Conservation (phyloP, 2,888 invertebrate species). For the Nudaria mundana region DNA sequence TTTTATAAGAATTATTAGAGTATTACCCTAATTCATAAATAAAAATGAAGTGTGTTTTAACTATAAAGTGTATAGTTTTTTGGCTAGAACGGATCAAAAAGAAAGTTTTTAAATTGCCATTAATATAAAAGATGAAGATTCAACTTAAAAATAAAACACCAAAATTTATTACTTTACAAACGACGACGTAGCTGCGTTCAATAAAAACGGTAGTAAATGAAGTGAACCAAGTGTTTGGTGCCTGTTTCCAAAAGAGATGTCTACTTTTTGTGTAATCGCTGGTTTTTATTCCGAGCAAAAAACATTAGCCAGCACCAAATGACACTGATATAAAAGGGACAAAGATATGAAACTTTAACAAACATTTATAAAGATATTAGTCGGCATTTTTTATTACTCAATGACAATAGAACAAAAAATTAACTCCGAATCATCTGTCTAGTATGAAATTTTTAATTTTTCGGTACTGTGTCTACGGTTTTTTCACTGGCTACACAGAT, state of each 20-base stretch:
- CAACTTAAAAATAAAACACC: not conserved
- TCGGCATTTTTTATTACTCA: not conserved
- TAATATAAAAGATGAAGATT: not conserved
- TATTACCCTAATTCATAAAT: not conserved
- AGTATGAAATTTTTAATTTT: not conserved
- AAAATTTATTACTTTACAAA: not conserved
- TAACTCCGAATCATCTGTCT: not conserved
- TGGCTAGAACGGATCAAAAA: not conserved
- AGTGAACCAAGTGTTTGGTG: not conserved
- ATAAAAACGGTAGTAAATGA: not conserved
- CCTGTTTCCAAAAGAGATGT: slow-evolving; percentile 1
- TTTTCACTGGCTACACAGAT: no score
- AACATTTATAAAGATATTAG: not conserved
- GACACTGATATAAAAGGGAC: not conserved
- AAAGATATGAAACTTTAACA: not conserved
- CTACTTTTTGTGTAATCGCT: not conserved
- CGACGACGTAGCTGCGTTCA: not conserved
- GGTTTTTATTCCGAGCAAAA: not conserved
- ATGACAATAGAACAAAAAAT: not conserved
- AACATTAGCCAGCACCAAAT: not conserved
- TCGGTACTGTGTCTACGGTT: not conserved
- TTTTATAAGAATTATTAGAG: not conserved
- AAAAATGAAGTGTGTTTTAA: not conserved
- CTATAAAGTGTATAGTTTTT: no score
- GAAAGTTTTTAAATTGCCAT: not conserved